These are phyloP conservation scores for Coregonus clupeaformis DNA, from an alignment of 2,113 vertebrate species.

Conservation along the genomic window DNA sequence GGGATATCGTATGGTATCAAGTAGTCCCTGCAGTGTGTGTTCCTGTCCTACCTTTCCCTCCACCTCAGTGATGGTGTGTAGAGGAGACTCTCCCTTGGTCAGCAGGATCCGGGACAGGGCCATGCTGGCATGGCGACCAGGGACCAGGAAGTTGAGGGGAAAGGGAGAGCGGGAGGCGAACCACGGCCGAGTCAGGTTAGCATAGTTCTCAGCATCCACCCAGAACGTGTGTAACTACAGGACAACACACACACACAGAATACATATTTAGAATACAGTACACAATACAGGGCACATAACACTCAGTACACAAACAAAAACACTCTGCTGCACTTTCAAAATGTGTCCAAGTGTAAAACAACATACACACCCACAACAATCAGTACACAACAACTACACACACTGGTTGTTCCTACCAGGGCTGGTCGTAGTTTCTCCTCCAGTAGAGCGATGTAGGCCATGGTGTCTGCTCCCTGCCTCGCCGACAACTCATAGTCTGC, in stretches of 20 bases:
- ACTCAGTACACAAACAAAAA: no score
- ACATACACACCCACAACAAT: neutral
- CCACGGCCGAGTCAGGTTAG: slow-evolving; percentile 90
- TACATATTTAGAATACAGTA: neutral
- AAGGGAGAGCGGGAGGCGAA: slow-evolving; percentile 91
- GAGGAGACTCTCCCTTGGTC: slow-evolving; percentile 84
- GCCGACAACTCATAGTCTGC: slow-evolving; percentile 92
- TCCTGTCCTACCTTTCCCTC: slow-evolving; percentile 78
- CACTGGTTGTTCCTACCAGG: slow-evolving; percentile 70
- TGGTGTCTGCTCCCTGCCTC: slow-evolving; percentile 93
- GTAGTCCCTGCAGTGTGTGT: neutral
- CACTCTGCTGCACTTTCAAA: no score
- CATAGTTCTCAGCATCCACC: slow-evolving; percentile 95
- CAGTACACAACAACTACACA: neutral
- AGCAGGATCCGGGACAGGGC: slow-evolving; percentile 88
- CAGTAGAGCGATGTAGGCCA: slow-evolving; percentile 94
- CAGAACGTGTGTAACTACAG: slow-evolving; percentile 96
- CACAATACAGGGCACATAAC: neutral
- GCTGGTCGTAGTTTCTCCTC: slow-evolving; percentile 92
- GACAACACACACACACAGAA: neutral
- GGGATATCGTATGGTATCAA: neutral
- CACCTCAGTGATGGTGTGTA: slow-evolving; percentile 85
- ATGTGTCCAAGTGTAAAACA: neutral
- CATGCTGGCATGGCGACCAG: slow-evolving; percentile 80
- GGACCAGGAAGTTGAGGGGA: slow-evolving; percentile 87